Conservation (phyloP, 2,797 vertebrate species). For the Cephalopachus bancanus region DNA sequence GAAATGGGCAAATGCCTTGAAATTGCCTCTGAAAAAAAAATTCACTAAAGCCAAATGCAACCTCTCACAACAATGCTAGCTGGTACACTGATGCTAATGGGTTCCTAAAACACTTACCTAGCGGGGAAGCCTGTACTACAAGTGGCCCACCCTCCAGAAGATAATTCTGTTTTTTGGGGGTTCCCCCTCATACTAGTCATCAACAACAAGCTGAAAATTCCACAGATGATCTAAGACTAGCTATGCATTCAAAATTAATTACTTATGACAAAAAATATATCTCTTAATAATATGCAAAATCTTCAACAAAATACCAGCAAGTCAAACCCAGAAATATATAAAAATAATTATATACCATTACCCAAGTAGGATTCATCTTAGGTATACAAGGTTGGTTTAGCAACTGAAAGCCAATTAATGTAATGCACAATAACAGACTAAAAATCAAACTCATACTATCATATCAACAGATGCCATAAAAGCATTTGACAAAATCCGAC, state of each 20-base stretch:
- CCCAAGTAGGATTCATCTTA: neutral
- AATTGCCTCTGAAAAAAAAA: no score
- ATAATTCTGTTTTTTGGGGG: no score
- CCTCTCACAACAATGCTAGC: no score
- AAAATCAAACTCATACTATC: neutral
- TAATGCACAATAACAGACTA: neutral
- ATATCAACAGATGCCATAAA: neutral
- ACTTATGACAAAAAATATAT: neutral
- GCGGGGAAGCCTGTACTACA: no score
- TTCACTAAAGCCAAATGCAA: no score
- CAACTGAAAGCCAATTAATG: neutral
- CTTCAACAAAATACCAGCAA: neutral
- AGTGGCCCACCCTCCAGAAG: no score
- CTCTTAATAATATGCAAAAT: neutral
- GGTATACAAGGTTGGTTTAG: neutral
- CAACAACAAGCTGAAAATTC: neutral
- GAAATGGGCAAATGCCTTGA: no score
- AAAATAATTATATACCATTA: conserved; percentile 25
- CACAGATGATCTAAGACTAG: neutral
- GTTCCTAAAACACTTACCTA: no score
- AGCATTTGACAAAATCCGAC: neutral
- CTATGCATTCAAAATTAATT: conserved; percentile 1
- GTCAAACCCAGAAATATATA: neutral
- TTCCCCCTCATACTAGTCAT: neutral
- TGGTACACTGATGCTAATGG: no score